Evolutionary conservation across 2,113 vertebrate genomes (phyloP), one percentile per base, ranked within the genome.

Genomic region (Athene noctua): DNA sequence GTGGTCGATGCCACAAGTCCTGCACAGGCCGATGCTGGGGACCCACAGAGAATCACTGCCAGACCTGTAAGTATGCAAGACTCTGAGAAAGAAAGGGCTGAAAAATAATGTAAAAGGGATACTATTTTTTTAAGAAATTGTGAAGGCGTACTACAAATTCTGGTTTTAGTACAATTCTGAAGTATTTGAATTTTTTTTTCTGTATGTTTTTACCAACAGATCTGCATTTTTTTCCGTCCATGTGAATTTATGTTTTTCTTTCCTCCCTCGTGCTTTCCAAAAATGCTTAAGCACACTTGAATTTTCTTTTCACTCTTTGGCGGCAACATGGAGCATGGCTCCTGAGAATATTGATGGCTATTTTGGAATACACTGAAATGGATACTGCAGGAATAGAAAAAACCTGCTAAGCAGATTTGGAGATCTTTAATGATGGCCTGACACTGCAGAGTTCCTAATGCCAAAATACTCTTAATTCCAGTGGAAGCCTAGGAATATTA

Each of bases 11-110:
- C 96, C 99, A 99, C 94, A 99, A 99, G 65, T 98, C 99, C 17
- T 99, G 99, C 95, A 99, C 98, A 12, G 99, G 99, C 70, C 98
- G 99, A 54, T 99, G 99, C 96, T 99, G 99, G 99, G 99, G 99
- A 73, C 99, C 99, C 63, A 99, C 99, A 13, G 99, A 99, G 67
- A 98, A 98, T 78, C 99, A 99, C 90, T 99, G 99, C 96, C 99
- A 99, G 97, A 99, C 97, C 70, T 97, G 99, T 99, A 98, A 99
- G 99, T 99, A 75, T 77, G 52, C 55, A 34, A 38, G 54, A 5
- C 21, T 42, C 49, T 47, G 42, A 44, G 90, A 71, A 93, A 63
- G 26, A 61, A 44, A 58, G 29, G 13, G 23, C 16, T 46, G 25
- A 12, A 38, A 81, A 70, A 38, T 27, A 4, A 36, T 38, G 15